These are phyloP conservation scores for Alviniconcha strummeri DNA, from an alignment of 2,888 invertebrate species.

Conservation along the genomic window DNA sequence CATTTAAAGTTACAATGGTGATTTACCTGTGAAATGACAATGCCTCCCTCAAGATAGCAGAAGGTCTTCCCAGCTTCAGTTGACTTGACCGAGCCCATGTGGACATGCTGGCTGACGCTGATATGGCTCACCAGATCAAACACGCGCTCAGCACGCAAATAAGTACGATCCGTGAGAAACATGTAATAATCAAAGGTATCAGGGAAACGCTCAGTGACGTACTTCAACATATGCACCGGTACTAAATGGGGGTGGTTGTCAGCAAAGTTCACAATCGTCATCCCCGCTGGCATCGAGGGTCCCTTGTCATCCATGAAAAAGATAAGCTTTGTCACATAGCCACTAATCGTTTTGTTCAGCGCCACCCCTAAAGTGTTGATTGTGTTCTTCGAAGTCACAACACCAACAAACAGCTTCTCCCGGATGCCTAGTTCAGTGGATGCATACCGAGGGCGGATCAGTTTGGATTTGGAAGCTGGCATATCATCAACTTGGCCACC, in stretches of 20 bases:
- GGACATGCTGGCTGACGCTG: conserved; percentile 89
- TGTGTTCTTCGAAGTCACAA: conserved; percentile 79
- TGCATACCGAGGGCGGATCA: conserved; percentile 90
- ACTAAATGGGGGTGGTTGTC: conserved; percentile 85
- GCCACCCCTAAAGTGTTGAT: conserved; percentile 83
- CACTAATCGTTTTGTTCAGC: conserved; percentile 90
- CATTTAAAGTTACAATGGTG: no score
- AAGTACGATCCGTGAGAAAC: conserved; percentile 88
- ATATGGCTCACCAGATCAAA: conserved; percentile 83
- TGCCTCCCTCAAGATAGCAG: conserved; percentile 84
- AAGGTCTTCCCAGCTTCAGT: conserved; percentile 60
- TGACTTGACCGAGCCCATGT: conserved; percentile 81
- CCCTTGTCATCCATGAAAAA: conserved; percentile 80
- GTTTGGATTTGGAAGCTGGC: conserved; percentile 31
- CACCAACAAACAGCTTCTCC: conserved; percentile 90
- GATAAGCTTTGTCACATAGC: conserved; percentile 87
- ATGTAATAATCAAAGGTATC: conserved; percentile 96
- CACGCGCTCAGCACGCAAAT: conserved; percentile 87
- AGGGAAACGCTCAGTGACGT: conserved; percentile 90
- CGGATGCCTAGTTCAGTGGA: conserved; percentile 95
- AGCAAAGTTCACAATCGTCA: conserved; percentile 87
- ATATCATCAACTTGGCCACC: conserved; percentile 25
- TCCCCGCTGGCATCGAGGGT: conserved; percentile 49
- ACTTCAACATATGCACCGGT: conserved; percentile 91
- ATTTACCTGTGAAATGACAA: conserved; percentile 85